These are phyloP conservation scores for Oncorhynchus mykiss DNA, from an alignment of 2,113 vertebrate species.

Conservation along the genomic window DNA sequence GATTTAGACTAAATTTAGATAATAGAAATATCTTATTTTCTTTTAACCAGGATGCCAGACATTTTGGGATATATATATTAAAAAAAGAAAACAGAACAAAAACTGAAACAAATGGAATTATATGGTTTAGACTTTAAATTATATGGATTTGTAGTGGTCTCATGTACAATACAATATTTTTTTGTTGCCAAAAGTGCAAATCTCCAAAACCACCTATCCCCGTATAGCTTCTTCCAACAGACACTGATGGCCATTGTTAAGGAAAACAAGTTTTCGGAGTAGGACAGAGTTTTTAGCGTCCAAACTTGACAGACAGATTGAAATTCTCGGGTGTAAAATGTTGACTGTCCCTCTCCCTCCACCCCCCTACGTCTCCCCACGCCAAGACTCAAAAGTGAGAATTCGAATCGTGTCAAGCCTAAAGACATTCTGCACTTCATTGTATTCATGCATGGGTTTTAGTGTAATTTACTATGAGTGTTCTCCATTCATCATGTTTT, in stretches of 20 bases:
- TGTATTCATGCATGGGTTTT: conserved; percentile 14
- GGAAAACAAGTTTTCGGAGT: conserved; percentile 43
- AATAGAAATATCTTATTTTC: conserved; percentile 81
- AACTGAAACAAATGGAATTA: conserved; percentile 75
- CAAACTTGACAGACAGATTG: conserved; percentile 54
- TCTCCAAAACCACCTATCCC: conserved; percentile 60
- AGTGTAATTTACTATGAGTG: neutral
- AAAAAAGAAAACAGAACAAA: conserved; percentile 61
- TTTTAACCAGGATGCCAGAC: conserved; percentile 82
- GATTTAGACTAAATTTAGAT: conserved; percentile 17
- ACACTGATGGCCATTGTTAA: conserved; percentile 47
- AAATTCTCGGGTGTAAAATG: conserved; percentile 35
- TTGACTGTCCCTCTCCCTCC: conserved; percentile 5
- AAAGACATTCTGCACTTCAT: neutral
- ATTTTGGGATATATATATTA: conserved; percentile 75
- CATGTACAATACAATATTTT: conserved; percentile 74
- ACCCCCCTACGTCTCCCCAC: conserved; percentile 15
- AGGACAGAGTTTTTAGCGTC: conserved; percentile 51
- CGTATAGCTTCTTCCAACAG: conserved; percentile 62
- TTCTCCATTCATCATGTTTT: neutral
- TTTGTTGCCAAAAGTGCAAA: conserved; percentile 79
- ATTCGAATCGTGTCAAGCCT: conserved; percentile 32
- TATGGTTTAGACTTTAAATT: conserved; percentile 76
- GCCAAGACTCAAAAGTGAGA: conserved; percentile 51
- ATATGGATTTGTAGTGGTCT: conserved; percentile 80